A percentile compares a stretch with the other conserved stretches of the same genome.
phyloP scores from a whole-genome alignment of 2,797 vertebrate genomes.

The Onychomys arenicola region DNA sequence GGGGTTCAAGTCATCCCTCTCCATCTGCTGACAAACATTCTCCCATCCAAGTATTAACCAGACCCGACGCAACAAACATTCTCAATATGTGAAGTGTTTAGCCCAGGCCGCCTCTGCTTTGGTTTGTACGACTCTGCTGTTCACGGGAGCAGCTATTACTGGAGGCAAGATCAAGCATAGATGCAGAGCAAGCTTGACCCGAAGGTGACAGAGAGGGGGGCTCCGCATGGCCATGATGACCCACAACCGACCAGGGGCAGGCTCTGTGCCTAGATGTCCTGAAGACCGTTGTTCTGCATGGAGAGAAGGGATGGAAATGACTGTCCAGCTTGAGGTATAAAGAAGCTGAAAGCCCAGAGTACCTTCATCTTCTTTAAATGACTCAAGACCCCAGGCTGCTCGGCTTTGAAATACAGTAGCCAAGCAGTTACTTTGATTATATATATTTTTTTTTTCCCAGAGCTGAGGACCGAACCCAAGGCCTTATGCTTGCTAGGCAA shows the following conservation, averaged over 20 bases:
- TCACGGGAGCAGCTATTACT: neutral
- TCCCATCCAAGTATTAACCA: neutral
- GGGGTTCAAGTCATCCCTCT: neutral
- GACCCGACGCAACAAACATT: neutral
- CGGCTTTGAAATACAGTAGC: neutral
- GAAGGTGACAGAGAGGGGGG: neutral
- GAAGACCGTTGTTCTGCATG: neutral
- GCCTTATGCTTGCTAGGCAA: too few relatives aligned
- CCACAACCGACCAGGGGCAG: accelerated
- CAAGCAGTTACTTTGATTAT: neutral
- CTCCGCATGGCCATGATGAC: accelerated
- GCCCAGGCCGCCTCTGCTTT: neutral
- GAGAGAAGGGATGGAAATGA: neutral
- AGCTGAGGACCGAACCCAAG: too few relatives aligned
- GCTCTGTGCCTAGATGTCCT: neutral
- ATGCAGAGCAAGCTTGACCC: neutral
- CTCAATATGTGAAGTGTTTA: neutral
- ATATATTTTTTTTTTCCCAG: too few relatives aligned
- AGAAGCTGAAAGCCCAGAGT: neutral
- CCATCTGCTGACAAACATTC: neutral
- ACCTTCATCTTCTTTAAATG: neutral
- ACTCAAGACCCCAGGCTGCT: neutral
- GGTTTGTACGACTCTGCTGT: neutral
- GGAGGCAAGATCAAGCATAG: neutral
- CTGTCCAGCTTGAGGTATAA: too few relatives aligned